Evolutionary conservation across 2,888 invertebrate genomes (phyloP).

Genomic region (Chirona hameri): DNA sequence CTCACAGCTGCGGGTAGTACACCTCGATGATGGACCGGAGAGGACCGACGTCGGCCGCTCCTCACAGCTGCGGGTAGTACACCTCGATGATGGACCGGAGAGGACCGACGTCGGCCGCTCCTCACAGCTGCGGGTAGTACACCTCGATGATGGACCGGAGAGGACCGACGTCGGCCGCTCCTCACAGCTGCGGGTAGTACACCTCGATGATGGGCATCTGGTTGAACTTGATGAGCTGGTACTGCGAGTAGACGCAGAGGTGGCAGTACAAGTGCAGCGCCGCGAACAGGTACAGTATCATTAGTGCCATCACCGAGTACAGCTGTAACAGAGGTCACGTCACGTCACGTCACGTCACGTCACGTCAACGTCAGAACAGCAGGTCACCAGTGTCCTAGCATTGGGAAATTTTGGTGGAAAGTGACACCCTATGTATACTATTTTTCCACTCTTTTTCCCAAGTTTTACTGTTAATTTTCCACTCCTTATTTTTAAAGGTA

Average conservation of each 20-base stretch:
- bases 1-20: constrained; percentile 26
- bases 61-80: constrained; percentile 27
- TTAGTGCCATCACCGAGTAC: constrained; percentile 69
- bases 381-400: not conserved
- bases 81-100: constrained; percentile 67
- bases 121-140: constrained; percentile 27
- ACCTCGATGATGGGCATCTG: constrained; percentile 81
- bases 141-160: constrained; percentile 64
- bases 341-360: not conserved
- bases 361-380: not conserved
- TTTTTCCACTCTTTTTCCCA: too few relatives aligned
- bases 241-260: constrained; percentile 79
- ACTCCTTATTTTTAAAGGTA: too few relatives aligned
- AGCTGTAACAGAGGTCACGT: constrained; percentile 56
- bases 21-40: constrained; percentile 67
- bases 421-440: too few relatives aligned
- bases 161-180: not conserved
- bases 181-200: constrained; percentile 27
- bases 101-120: not conserved
- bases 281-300: constrained; percentile 78
- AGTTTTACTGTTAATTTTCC: too few relatives aligned
- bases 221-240: constrained; percentile 70
- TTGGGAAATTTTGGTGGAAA: too few relatives aligned
- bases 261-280: constrained; percentile 67
- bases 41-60: not conserved